These are phyloP conservation scores for Pelmatolapia mariae DNA, from an alignment of 2,113 vertebrate species.

Conservation along the genomic window DNA sequence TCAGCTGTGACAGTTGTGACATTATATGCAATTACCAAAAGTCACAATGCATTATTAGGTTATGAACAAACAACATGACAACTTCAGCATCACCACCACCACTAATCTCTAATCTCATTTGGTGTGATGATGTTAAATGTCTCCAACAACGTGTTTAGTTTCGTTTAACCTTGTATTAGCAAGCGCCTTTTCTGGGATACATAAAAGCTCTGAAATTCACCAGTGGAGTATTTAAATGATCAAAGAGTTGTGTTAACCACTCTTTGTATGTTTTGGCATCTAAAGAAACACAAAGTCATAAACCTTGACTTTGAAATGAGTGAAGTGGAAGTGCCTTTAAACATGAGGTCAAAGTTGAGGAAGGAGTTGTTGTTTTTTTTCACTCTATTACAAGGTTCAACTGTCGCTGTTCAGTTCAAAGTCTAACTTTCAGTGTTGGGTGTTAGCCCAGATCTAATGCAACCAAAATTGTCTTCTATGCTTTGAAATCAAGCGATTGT, in stretches of 20 bases:
- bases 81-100: neutral
- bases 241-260: neutral
- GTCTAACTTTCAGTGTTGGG: neutral
- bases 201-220: neutral
- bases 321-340: neutral
- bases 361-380: neutral
- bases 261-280: neutral
- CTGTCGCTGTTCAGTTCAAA: neutral
- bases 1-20: neutral
- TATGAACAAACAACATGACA: neutral
- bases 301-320: neutral
- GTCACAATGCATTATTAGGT: neutral
- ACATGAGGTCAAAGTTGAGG: neutral
- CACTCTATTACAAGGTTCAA: neutral
- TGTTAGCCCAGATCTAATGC: neutral
- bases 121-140: neutral
- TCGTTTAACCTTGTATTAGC: neutral
- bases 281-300: neutral
- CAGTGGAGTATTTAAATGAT: neutral
- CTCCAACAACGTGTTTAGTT: neutral
- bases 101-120: neutral
- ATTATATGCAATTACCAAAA: neutral
- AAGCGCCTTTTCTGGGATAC: neutral
- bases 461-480: neutral
- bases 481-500: constrained; percentile 27